Evolutionary conservation across 2,113 vertebrate genomes (phyloP).

Genomic region (Mesocricetus auratus): DNA sequence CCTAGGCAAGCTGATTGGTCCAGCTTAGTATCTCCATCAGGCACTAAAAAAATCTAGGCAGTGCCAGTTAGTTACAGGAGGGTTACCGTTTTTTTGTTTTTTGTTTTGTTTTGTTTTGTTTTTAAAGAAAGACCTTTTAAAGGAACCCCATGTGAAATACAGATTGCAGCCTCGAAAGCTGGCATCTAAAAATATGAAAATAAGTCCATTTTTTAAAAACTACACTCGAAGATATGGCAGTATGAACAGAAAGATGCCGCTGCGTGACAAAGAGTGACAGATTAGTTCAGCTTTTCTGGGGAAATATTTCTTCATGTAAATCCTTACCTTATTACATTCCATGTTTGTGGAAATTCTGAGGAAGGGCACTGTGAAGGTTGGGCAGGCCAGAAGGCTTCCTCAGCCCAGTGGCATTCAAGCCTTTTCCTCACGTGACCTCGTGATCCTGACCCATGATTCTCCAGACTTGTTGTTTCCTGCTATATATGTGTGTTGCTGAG

Average conservation of each 20-base stretch:
- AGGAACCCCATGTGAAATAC: not conserved
- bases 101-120: too few relatives aligned
- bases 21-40: slow-evolving; percentile 63
- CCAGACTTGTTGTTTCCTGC: not conserved
- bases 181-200: slow-evolving; percentile 46
- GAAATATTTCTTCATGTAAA: not conserved
- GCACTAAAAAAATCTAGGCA: slow-evolving; percentile 60
- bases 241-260: not conserved
- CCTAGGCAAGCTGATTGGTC: not conserved
- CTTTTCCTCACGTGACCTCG: not conserved
- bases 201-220: not conserved
- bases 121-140: too few relatives aligned
- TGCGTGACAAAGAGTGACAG: not conserved
- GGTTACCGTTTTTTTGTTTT: too few relatives aligned
- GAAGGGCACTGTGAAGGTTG: not conserved
- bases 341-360: not conserved
- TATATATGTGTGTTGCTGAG: not conserved
- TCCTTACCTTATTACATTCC: not conserved
- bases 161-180: not conserved
- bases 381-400: not conserved
- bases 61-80: not conserved
- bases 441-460: not conserved
- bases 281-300: not conserved
- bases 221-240: not conserved
- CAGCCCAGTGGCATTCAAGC: not conserved